Conservation (phyloP, 2,113 vertebrate genomes). For the Bufo gargarizans region DNA sequence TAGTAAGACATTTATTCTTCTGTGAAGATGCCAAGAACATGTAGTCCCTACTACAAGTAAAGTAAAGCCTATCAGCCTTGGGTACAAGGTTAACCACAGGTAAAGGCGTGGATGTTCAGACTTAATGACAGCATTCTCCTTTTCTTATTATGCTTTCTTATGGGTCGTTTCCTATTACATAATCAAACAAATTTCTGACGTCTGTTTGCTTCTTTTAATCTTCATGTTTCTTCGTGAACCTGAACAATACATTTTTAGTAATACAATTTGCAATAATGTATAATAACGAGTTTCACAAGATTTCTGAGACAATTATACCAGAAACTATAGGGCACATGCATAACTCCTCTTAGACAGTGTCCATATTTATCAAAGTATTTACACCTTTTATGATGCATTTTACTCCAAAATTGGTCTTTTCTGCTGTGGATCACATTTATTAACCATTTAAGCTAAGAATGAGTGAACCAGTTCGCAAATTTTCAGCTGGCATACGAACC, state of each 20-base stretch:
- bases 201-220: not conserved
- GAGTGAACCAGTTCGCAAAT: too few species aligned
- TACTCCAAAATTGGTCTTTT: too few species aligned
- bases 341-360: too few species aligned
- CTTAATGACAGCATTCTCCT: not conserved
- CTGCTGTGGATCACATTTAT: too few species aligned
- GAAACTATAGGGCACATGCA: not conserved
- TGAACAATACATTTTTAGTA: constrained; percentile 14
- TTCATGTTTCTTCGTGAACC: not conserved
- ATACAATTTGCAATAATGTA: not conserved
- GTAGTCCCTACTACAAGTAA: constrained; percentile 58
- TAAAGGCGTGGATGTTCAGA: constrained; percentile 61
- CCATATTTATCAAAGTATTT: too few species aligned
- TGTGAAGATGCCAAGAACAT: constrained; percentile 67
- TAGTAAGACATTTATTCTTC: constrained; percentile 64
- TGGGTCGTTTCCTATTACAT: constrained; percentile 9
- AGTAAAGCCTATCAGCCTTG: constrained; percentile 55
- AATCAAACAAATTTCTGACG: constrained; percentile 2
- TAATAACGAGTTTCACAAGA: not conserved
- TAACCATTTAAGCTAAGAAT: too few species aligned
- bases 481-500: too few species aligned
- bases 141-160: constrained; percentile 4
- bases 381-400: too few species aligned
- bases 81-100: constrained; percentile 61
- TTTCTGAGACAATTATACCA: not conserved